These are phyloP conservation scores for Notolepis coatsorum DNA, from an alignment of 2,797 vertebrate genomes.

Conservation along the genomic window DNA sequence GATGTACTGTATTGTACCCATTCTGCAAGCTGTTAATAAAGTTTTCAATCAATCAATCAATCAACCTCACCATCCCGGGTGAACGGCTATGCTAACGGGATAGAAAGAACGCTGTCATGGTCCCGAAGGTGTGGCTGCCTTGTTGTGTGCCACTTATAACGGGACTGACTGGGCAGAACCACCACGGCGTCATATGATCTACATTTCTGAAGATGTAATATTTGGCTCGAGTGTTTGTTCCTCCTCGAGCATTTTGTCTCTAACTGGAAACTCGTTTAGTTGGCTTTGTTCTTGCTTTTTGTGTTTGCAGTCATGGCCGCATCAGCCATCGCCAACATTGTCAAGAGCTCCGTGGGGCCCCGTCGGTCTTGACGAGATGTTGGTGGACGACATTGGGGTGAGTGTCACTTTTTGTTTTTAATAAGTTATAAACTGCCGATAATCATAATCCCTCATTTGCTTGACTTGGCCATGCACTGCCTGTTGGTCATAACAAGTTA, in stretches of 20 bases:
- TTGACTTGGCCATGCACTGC: too few relatives aligned
- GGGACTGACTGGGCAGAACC: too few relatives aligned
- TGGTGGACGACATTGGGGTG: slow-evolving; percentile 98
- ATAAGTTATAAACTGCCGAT: too few relatives aligned
- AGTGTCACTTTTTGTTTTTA: slow-evolving; percentile 72
- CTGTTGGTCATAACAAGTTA: too few relatives aligned
- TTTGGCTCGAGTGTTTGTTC: too few relatives aligned
- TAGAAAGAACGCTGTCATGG: slow-evolving; percentile 77
- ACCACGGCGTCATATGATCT: too few relatives aligned
- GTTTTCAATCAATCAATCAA: too few relatives aligned
- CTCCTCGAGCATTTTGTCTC: too few relatives aligned
- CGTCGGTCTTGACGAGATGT: slow-evolving; percentile 96
- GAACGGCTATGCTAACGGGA: slow-evolving; percentile 90
- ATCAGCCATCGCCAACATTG: slow-evolving; percentile 95
- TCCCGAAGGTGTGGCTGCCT: slow-evolving; percentile 76
- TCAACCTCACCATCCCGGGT: slow-evolving; percentile 47
- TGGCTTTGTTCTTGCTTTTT: too few relatives aligned
- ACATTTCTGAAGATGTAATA: too few relatives aligned
- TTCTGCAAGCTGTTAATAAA: slow-evolving; percentile 85
- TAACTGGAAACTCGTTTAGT: too few relatives aligned
- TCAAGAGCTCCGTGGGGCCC: slow-evolving; percentile 98
- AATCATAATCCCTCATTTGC: too few relatives aligned
- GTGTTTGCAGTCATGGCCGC: slow-evolving; percentile 91
- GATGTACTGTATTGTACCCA: slow-evolving; percentile 74
- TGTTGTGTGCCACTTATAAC: slow-evolving; percentile 46